Conservation (phyloP, 2,797 vertebrate species). For the Tympanoctomys barrerae region DNA sequence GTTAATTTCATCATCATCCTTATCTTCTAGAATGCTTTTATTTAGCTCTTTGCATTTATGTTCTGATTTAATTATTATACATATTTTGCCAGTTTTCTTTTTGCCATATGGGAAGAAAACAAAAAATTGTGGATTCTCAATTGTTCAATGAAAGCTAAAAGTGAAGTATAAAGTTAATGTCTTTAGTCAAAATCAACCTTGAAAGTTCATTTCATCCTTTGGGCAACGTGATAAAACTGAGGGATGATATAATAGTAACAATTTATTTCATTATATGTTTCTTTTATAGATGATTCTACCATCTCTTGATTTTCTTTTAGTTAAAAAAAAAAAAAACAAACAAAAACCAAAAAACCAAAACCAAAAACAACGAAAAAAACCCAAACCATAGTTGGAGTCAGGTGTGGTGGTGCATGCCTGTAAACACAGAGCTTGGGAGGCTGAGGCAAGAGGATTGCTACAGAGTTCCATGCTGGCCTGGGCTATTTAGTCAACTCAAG, state of each 20-base stretch:
- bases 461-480: too few relatives aligned
- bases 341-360: too few relatives aligned
- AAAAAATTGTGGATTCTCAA: slow-evolving; percentile 5
- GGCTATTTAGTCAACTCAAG: too few relatives aligned
- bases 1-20: not conserved
- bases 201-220: slow-evolving; percentile 18
- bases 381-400: not conserved
- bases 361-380: too few relatives aligned
- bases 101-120: not conserved
- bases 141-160: slow-evolving; percentile 17
- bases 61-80: not conserved
- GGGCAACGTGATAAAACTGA: slow-evolving; percentile 19
- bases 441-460: not conserved
- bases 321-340: not conserved
- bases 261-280: not conserved
- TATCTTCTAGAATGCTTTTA: not conserved
- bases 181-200: slow-evolving; percentile 17
- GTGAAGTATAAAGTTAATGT: not conserved
- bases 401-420: not conserved
- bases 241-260: not conserved
- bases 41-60: not conserved
- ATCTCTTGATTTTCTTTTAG: slow-evolving; percentile 8
- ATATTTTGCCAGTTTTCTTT: slow-evolving; percentile 52
- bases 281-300: not conserved
- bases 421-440: not conserved